Evolutionary conservation across 2,113 vertebrate genomes (phyloP).

Genomic region (Okapia johnstoni): DNA sequence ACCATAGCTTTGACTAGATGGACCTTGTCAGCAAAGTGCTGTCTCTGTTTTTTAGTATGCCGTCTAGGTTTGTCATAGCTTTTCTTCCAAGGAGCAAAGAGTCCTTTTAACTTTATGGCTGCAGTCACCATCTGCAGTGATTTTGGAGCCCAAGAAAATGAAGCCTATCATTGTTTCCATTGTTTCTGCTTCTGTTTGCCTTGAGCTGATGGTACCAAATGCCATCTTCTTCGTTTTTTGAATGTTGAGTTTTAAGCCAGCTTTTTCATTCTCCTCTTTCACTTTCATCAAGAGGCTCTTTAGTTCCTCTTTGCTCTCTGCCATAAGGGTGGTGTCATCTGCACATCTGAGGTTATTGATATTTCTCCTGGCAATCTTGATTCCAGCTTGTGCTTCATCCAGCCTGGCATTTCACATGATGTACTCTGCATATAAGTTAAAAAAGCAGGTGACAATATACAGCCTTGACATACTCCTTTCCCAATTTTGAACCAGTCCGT

Average conservation of each 20-base stretch:
- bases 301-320: not conserved
- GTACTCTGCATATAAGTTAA: not conserved
- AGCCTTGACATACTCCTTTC: not conserved
- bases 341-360: not conserved
- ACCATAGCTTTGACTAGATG: not conserved
- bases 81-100: not conserved
- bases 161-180: not conserved
- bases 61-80: not conserved
- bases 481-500: not conserved
- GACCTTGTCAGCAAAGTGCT: not conserved
- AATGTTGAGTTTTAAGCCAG: not conserved
- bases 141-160: not conserved
- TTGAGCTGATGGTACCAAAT: not conserved
- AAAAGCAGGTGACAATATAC: not conserved
- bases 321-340: not conserved
- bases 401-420: not conserved
- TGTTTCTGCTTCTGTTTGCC: not conserved
- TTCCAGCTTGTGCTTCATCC: not conserved
- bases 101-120: not conserved
- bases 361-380: not conserved
- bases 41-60: not conserved
- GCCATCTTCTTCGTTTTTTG: not conserved
- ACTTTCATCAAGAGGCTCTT: not conserved
- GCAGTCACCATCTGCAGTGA: not conserved
- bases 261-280: not conserved